Evolutionary conservation across 2,888 invertebrate genomes (phyloP), one percentile per base, ranked within the genome.

Genomic region (Sipha maydis): DNA sequence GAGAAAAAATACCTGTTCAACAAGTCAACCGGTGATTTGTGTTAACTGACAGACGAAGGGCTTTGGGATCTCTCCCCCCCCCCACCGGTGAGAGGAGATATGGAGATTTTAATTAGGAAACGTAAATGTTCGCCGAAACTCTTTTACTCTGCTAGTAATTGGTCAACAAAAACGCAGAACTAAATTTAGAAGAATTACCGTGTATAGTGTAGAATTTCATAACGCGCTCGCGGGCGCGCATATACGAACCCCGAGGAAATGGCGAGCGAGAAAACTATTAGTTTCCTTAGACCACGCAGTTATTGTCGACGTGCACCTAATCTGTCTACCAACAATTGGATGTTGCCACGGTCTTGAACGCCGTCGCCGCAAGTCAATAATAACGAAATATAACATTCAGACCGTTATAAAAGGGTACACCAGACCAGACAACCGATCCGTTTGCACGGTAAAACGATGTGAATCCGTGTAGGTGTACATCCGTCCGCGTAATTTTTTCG

Each of bases 1-100:
- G n/a, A n/a, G 54, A 83, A 71, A 80, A 67, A 9, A n/a, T 56
- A 83, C 83, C 83, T 38, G 73, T 83, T 73, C 31, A 21, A 83
- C 83, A 7, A 83, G 73, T 83, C 56, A 73, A 83, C 83, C 7
- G 83, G 54, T 34, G 73, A 83, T 83, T 73, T 73, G 54, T 73
- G 31, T 83, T 83, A 54, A 61, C 56, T 14, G 28, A 61, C 56
- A 38, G 75, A 56, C 19, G 38, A 83, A 25, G 25, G 31, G 73
- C 7, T 54, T 19, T 17, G 34, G 75, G 31, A 0, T 25, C 17
- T 31, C 28, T 41, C 38, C n/a, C 56, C 38, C 34, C n/a, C 2
- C 61, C 56, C 21, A 21, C 17, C n/a, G 69, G 1, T 11, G 28
- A 67, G 56, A 75, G 34, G 9, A 69, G 28, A 41, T 34, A 41